Conservation (phyloP, 2,113 vertebrate genomes). For the Tapirus terrestris region DNA sequence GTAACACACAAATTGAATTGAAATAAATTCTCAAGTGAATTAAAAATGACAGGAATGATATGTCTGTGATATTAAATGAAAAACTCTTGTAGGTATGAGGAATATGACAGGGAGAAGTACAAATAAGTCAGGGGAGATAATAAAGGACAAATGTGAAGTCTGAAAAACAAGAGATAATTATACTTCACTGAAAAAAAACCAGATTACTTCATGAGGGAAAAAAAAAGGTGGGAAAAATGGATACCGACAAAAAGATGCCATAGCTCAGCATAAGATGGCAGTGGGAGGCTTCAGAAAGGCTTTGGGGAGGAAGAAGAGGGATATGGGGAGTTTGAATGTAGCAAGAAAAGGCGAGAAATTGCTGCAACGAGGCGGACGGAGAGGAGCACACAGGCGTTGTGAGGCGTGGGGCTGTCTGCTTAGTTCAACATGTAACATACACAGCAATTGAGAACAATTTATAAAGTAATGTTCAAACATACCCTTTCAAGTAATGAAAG, state of each 20-base stretch:
- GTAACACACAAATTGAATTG: not conserved
- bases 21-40: not conserved
- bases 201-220: not conserved
- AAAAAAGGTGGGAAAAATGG: not conserved
- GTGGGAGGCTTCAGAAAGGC: not conserved
- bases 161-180: not conserved
- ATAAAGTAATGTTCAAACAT: constrained; percentile 75
- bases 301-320: not conserved
- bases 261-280: not conserved
- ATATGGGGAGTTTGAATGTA: not conserved
- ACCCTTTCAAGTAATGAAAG: constrained; percentile 98
- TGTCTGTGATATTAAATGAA: not conserved
- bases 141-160: not conserved
- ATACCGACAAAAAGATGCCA: not conserved
- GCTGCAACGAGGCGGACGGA: not conserved
- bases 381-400: no score
- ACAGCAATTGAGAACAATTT: not conserved
- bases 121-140: not conserved
- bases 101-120: not conserved
- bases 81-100: not conserved
- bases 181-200: not conserved
- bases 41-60: not conserved
- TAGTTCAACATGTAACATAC: not conserved
- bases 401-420: not conserved
- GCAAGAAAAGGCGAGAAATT: not conserved